These are phyloP conservation scores for Caenorhabditis macrosperma DNA, from an alignment of 2,888 invertebrate species.

Conservation along the genomic window DNA sequence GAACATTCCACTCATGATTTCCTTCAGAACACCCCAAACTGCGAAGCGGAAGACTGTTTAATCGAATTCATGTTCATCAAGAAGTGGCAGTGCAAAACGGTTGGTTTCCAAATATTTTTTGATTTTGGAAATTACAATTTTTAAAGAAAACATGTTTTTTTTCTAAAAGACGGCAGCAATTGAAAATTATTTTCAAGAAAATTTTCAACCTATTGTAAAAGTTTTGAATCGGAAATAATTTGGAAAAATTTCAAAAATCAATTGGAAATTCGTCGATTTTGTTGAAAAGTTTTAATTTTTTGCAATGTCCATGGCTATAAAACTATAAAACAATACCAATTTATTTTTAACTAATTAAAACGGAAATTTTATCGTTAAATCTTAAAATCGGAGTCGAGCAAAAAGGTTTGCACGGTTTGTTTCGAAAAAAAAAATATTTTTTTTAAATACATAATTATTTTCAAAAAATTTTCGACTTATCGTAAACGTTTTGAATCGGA, in stretches of 20 bases:
- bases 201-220: slow-evolving; percentile 4
- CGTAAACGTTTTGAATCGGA: no score
- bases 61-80: slow-evolving; percentile 36
- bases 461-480: neutral
- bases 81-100: slow-evolving; percentile 31
- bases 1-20: no score
- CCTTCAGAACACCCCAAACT: slow-evolving; percentile 27
- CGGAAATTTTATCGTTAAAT: no score
- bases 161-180: neutral
- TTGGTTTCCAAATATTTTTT: neutral
- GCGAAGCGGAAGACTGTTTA: slow-evolving; percentile 42
- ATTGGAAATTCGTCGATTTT: no score
- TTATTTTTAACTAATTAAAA: no score
- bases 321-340: no score
- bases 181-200: neutral
- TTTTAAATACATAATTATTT: neutral
- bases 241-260: no score
- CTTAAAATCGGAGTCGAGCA: no score
- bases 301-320: no score
- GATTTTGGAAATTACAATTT: neutral
- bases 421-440: no score
- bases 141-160: neutral
- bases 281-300: no score
- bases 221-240: neutral
- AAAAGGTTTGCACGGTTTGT: no score